phyloP scores from a whole-genome alignment of 2,888 invertebrate genomes.

The Anaspis maculata region DNA sequence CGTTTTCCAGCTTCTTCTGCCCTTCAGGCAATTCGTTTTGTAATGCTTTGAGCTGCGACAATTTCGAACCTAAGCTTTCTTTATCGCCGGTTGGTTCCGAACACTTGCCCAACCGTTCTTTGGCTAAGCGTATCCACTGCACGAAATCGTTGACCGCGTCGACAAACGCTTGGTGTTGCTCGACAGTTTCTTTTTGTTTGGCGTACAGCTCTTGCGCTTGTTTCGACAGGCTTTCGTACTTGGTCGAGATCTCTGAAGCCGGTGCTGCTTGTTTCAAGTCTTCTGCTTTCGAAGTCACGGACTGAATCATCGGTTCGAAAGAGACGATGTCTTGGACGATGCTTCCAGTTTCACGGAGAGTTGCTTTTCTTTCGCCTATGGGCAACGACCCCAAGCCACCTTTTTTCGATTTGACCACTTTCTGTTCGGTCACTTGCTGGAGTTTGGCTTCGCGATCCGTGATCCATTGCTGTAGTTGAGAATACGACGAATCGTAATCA shows the following conservation, averaged over 20 bases:
- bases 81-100: slow-evolving; percentile 89
- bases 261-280: slow-evolving; percentile 86
- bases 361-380: slow-evolving; percentile 81
- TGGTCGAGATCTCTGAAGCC: slow-evolving; percentile 83
- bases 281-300: slow-evolving; percentile 87
- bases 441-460: slow-evolving; percentile 86
- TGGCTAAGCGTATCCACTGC: slow-evolving; percentile 86
- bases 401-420: slow-evolving; percentile 69
- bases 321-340: slow-evolving; percentile 95
- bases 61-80: slow-evolving; percentile 77
- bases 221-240: slow-evolving; percentile 83
- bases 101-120: slow-evolving; percentile 83
- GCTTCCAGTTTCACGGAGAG: slow-evolving; percentile 82
- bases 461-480: slow-evolving; percentile 90
- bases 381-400: slow-evolving; percentile 72
- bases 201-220: slow-evolving; percentile 85
- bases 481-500: slow-evolving; percentile 88
- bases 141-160: slow-evolving; percentile 88
- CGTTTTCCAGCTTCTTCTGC: slow-evolving; percentile 72
- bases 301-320: slow-evolving; percentile 95
- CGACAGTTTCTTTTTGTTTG: slow-evolving; percentile 82
- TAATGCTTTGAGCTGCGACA: slow-evolving; percentile 76
- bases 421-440: slow-evolving; percentile 82
- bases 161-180: slow-evolving; percentile 85
- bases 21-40: slow-evolving; percentile 78